Percentiles rank a stretch among this genome's conserved stretches.
Evolutionary conservation across 2,797 vertebrate genomes (phyloP).

Genomic region (Echeneis naucrates): DNA sequence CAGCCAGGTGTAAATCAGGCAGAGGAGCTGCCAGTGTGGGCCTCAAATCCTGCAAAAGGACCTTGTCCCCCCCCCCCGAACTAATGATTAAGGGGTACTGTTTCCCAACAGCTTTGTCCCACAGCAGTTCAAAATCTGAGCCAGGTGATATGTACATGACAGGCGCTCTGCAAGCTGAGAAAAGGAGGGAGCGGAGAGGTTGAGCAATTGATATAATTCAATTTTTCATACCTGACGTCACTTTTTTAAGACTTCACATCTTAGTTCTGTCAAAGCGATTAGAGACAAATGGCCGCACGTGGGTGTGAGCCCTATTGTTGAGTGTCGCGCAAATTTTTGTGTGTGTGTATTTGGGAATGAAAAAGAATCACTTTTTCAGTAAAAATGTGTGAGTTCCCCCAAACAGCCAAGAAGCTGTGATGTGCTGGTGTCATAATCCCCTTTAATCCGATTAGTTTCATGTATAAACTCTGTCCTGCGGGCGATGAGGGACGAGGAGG

Average conservation of each 20-base stretch:
- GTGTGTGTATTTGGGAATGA: neutral
- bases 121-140: slow-evolving; percentile 39
- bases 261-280: slow-evolving; percentile 44
- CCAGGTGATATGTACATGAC: slow-evolving; percentile 55
- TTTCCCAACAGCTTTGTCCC: slow-evolving; percentile 57
- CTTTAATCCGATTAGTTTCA: slow-evolving; percentile 74
- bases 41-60: slow-evolving; percentile 6
- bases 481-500: slow-evolving; percentile 66
- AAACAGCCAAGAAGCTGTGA: slow-evolving; percentile 44
- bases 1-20: slow-evolving; percentile 61
- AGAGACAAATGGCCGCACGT: slow-evolving; percentile 44
- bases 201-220: slow-evolving; percentile 49
- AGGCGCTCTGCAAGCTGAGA: slow-evolving; percentile 42
- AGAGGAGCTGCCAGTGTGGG: slow-evolving; percentile 12
- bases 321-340: neutral
- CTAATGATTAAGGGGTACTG: slow-evolving; percentile 31
- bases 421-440: slow-evolving; percentile 67
- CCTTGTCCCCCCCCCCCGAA: slow-evolving; percentile 29
- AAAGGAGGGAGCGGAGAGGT: slow-evolving; percentile 37
- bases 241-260: slow-evolving; percentile 38
- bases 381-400: slow-evolving; percentile 35
- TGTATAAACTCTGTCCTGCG: slow-evolving; percentile 68
- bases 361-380: neutral
- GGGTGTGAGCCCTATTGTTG: slow-evolving; percentile 18
- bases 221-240: slow-evolving; percentile 66